Evolutionary conservation across 2,113 vertebrate species (phyloP).

Genomic region (Zapornia atra): DNA sequence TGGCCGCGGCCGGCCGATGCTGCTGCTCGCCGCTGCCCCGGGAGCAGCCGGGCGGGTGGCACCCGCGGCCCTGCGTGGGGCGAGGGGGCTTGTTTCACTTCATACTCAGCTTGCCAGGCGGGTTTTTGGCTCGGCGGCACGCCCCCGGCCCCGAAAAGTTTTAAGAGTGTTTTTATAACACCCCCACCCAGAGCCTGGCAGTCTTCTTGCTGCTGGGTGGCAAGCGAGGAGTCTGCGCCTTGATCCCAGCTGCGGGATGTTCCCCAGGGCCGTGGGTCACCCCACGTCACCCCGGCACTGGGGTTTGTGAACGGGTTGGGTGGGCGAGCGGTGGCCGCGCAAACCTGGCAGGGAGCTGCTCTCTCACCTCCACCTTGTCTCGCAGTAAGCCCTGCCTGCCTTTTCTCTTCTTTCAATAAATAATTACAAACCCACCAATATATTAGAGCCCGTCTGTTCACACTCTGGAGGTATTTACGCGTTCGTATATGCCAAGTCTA

Average conservation of each 20-base stretch:
- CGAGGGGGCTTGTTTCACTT: background rate
- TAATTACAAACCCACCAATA: constrained; percentile 1
- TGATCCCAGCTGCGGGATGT: background rate
- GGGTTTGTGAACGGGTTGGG: background rate
- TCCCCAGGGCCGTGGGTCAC: background rate
- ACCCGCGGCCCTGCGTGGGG: no score
- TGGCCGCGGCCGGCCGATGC: background rate
- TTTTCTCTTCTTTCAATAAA: background rate
- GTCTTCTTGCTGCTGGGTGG: no score
- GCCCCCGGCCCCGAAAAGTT: background rate
- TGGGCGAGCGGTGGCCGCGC: fast-evolving
- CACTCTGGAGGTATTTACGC: background rate
- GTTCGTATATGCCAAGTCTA: constrained; percentile 1
- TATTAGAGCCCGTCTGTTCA: constrained; percentile 20
- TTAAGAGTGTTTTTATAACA: background rate
- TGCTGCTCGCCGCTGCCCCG: background rate
- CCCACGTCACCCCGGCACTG: fast-evolving
- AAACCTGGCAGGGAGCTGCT: background rate
- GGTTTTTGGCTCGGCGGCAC: no score
- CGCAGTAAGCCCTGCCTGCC: background rate
- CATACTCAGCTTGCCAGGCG: background rate
- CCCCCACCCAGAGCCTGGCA: fast-evolving
- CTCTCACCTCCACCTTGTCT: background rate
- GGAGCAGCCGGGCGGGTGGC: background rate
- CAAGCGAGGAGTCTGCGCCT: fast-evolving